Percentiles rank a stretch among this genome's conserved stretches.
Evolutionary conservation across 2,113 vertebrate species (phyloP).

Genomic region (Eulemur rufifrons): DNA sequence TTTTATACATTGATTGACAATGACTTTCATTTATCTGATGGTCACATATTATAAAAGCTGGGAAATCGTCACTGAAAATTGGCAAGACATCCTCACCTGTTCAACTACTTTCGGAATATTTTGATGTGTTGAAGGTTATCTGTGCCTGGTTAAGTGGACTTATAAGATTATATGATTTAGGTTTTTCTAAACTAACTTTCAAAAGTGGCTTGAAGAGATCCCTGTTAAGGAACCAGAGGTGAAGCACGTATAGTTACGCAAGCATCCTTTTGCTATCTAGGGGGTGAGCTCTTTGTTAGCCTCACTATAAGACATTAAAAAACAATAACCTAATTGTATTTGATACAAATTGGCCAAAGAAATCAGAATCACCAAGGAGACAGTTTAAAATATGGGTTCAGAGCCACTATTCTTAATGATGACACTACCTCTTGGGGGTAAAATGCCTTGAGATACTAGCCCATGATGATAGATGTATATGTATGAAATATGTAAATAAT

Average conservation of each 20-base stretch:
- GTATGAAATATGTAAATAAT: neutral
- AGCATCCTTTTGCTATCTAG: neutral
- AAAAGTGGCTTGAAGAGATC: neutral
- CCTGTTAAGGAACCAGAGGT: neutral
- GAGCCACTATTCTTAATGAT: neutral
- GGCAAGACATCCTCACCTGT: neutral
- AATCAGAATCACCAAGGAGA: neutral
- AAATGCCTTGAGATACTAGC: neutral
- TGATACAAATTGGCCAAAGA: neutral
- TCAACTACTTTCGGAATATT: neutral
- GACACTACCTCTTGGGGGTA: neutral
- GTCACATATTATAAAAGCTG: neutral
- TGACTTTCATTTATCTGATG: neutral
- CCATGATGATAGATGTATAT: neutral
- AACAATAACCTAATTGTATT: neutral
- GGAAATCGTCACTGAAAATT: neutral
- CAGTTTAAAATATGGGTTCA: neutral
- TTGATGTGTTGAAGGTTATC: neutral
- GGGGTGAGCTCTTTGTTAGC: neutral
- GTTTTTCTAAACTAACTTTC: neutral
- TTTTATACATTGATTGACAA: neutral
- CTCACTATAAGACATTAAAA: neutral
- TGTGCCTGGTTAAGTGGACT: neutral
- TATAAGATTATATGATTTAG: neutral
- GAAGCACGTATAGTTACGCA: neutral